Percentiles rank a stretch among this genome's conserved stretches.
These are phyloP conservation scores for Elysia chlorotica DNA, from an alignment of 1,140 invertebrate species.

Conservation along the genomic window DNA sequence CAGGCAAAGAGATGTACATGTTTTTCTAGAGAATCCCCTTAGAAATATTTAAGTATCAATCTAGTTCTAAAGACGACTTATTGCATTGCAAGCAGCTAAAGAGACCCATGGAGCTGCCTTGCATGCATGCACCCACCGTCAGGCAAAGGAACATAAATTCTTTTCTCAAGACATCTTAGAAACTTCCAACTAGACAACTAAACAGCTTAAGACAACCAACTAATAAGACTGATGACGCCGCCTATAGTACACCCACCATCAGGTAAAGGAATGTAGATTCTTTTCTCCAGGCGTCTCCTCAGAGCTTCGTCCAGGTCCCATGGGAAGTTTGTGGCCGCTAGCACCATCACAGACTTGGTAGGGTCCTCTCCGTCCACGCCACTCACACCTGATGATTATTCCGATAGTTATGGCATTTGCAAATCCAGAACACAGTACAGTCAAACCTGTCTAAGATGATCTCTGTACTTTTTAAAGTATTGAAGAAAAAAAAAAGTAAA, in stretches of 20 bases:
- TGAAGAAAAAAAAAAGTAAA: background rate
- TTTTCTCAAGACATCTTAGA: too few relatives aligned
- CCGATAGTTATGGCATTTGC: too few relatives aligned
- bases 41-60: too few relatives aligned
- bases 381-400: constrained; percentile 57
- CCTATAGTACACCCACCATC: constrained; percentile 68
- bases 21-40: too few relatives aligned
- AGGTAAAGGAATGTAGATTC: constrained; percentile 99
- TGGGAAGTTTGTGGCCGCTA: constrained; percentile 99
- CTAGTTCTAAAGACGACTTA: too few relatives aligned
- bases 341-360: constrained; percentile 86
- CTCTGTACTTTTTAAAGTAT: background rate
- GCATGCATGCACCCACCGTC: constrained; percentile 69
- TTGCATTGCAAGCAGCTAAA: too few relatives aligned
- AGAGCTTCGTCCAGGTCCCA: constrained; percentile 99
- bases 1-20: too few relatives aligned
- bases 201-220: too few relatives aligned
- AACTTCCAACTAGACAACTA: too few relatives aligned
- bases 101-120: background rate
- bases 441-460: too few relatives aligned
- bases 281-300: constrained; percentile 91
- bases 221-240: background rate
- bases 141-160: too few relatives aligned
- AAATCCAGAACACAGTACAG: too few relatives aligned
- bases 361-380: constrained; percentile 50